Base-by-base conservation (phyloP, 2,888 invertebrate species). In the Tineola bisselliella region DNA sequence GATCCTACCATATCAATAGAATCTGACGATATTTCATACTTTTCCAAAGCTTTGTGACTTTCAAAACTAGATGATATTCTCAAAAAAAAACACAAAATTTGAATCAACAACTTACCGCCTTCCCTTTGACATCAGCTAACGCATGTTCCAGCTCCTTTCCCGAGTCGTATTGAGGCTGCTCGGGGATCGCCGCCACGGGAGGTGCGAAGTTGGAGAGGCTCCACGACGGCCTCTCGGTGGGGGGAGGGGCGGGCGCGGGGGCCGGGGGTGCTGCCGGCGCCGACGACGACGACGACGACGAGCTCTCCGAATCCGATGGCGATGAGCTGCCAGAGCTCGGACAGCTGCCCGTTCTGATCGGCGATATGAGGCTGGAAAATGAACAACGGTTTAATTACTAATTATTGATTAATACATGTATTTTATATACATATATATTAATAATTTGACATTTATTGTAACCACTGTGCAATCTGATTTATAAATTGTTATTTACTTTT, bases 261-360 rank as follows among this genome's bases (percentile, higher is more conserved):
- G 69, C 61, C 44, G 70, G 72, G 78, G 69, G 13, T 67, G 66
- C 11, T 60, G 64, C n/a, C 57, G 63, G 64, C 61, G 76, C 65
- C 60, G 74, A 70, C 18, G 67, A 69, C 13, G 73, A 61, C 12
- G 66, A 62, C 12, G 64, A 68, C 0, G 71, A 44, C 30, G 60
- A 60, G 8, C 30, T 30, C 64, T 89, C 89, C 0, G 91, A 90
- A 69, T 90, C 91, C 44, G 90, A 90, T 0, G 90, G 90, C 1
- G 91, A 91, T 5, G 88, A 87, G 69, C 90, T 87, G 69, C 87
- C 84, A 66, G 90, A 71, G 72, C 88, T 78, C 38, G 81, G 80
- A 65, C 83, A 78, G 65, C 80, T 66, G 68, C 79, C 74, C 67
- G 89, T 76, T 61, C 84, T 73, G 81, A 89, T 73, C 63, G 88